A percentile compares a stretch with the other conserved stretches of the same genome.
Evolutionary conservation across 1,140 invertebrate genomes (phyloP).

Genomic region (Bicyclus anynana): DNA sequence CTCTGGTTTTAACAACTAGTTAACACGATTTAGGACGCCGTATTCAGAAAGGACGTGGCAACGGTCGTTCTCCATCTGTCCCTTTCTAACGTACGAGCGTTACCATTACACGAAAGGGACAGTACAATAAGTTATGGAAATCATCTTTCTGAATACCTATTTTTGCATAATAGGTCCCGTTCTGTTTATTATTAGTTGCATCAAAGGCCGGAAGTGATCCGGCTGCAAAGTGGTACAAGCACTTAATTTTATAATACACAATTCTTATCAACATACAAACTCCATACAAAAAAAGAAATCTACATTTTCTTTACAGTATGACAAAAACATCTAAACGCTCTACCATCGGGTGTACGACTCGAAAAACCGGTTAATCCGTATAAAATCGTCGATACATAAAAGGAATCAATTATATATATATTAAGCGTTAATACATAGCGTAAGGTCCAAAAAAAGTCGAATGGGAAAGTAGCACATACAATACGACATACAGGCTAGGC

Average conservation of each 20-base stretch:
- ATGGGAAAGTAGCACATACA: constrained; percentile 59
- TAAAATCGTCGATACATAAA: constrained; percentile 63
- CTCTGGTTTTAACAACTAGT: constrained; percentile 42
- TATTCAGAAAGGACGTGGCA: constrained; percentile 35
- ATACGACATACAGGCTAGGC: constrained; percentile 74
- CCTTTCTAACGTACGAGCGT: constrained; percentile 23
- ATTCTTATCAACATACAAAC: constrained; percentile 64
- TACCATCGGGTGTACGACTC: constrained; percentile 53
- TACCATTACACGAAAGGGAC: constrained; percentile 27
- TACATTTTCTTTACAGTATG: constrained; percentile 44
- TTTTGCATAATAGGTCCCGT: constrained; percentile 21
- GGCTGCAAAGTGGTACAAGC: constrained; percentile 41
- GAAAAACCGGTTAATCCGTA: constrained; percentile 63
- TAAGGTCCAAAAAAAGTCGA: constrained; percentile 60
- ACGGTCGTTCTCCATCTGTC: constrained; percentile 24
- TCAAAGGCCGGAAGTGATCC: constrained; percentile 16
- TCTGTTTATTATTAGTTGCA: constrained; percentile 21
- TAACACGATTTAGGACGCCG: constrained; percentile 37
- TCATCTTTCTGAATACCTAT: constrained; percentile 35
- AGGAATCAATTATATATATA: constrained; percentile 50
- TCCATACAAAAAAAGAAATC: constrained; percentile 54
- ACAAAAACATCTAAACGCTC: constrained; percentile 54
- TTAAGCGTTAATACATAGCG: constrained; percentile 65
- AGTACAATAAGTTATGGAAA: constrained; percentile 22
- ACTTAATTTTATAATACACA: constrained; percentile 60